Base-by-base conservation (phyloP, 2,113 vertebrate genomes). In the Cairina moschata region DNA sequence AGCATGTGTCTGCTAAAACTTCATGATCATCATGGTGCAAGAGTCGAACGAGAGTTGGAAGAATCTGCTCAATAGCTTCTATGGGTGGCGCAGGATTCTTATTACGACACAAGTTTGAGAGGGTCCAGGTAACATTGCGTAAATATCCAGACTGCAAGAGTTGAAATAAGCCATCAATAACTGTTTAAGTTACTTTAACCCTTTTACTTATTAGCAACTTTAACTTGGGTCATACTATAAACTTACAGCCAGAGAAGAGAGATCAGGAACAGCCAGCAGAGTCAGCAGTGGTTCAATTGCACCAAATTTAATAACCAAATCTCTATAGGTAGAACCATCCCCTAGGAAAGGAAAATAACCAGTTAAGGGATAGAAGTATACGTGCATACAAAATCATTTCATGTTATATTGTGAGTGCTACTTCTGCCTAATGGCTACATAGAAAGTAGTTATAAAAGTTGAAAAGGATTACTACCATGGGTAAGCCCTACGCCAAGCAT, bases 101-200 rank as follows among this genome's bases (percentile, higher is more conserved):
- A 88, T 99, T 99, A n/a, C 99, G 99, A 94, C 99, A 99, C 81
- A 99, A 98, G 97, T 99, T 99, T 20, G 99, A 99, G 86, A 99
- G 93, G 2, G 99, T 99, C 99, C 99, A 99, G 1, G 99, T 99
- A 46, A 99, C 96, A 22, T 99, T 99, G 60, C 99, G 98, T 63
- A 99, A 95, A 82, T 98, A 99, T 16, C 98, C 98, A 55, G 98
- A 97, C 99, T 99, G 89, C 15, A 90, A 46, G 1, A 12, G 77
- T 79, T 6, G 31, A 59, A 71, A 46, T 1, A 26, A 44, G 6
- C 12, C 23, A 74, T 73, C n/a, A 92, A 20, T 13, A 65, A 31
- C 6, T 9, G 11, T 48, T 83, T 23, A 44, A 44, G 29, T 59
- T 46, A 36, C 9, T 74, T 25, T 13, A 90, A 23, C 21, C 42